Evolutionary conservation across 92 coral and sea anemone genomes (phyloP).

Genomic region (Virgularia gustaviana): DNA sequence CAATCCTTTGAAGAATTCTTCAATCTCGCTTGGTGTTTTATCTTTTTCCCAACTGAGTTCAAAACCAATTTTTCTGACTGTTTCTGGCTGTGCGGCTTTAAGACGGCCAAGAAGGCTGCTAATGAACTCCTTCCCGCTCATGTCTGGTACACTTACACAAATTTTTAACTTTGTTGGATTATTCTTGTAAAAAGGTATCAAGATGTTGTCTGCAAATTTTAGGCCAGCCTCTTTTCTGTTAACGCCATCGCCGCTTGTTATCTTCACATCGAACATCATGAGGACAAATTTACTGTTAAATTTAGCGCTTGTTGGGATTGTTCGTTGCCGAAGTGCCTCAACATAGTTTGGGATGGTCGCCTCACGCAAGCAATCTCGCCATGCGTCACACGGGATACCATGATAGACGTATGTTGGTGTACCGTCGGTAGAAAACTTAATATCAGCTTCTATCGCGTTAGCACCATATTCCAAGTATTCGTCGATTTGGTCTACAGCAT

Average conservation of each 20-base stretch:
- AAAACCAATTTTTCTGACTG: constrained; percentile 31
- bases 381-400: constrained; percentile 33
- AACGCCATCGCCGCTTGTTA: too few species aligned
- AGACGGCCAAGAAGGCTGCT: constrained; percentile 17
- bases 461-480: constrained; percentile 40
- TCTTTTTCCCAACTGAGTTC: constrained; percentile 14
- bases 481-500: constrained; percentile 31
- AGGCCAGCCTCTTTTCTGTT: constrained; percentile 33
- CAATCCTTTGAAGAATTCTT: constrained; percentile 19
- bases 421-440: constrained; percentile 28
- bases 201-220: constrained; percentile 31
- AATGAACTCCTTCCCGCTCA: constrained; percentile 20
- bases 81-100: constrained; percentile 16
- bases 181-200: constrained; percentile 32
- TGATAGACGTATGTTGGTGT: constrained; percentile 30
- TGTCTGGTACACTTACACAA: constrained; percentile 25
- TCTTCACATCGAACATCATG: constrained; percentile 37
- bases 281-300: constrained; percentile 30
- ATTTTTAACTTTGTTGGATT: constrained; percentile 25
- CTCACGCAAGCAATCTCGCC: constrained; percentile 22
- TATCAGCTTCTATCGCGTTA: constrained; percentile 45
- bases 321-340: constrained; percentile 34
- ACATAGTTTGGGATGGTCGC: constrained; percentile 22
- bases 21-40: neutral
- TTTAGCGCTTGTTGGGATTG: constrained; percentile 35